Conservation (phyloP, 2,888 invertebrate genomes). For the Aphodius granarius region DNA sequence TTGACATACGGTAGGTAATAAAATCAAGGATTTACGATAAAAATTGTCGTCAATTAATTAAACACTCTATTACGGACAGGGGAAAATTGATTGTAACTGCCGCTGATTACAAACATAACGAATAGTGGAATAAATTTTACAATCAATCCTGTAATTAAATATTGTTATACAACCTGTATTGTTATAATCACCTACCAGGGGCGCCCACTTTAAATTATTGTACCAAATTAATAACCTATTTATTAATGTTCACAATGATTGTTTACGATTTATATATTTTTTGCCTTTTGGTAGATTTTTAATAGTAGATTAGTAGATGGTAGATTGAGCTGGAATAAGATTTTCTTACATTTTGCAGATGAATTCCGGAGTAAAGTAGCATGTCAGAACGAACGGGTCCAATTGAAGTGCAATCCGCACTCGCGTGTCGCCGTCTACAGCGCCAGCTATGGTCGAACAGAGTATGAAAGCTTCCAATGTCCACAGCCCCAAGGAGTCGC, state of each 20-base stretch:
- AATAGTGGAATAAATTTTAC: not conserved
- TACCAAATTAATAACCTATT: not conserved
- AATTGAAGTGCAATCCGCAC: slow-evolving; percentile 84
- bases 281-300: too few species aligned
- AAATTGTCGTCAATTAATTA: not conserved
- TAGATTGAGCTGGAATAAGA: too few species aligned
- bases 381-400: slow-evolving; percentile 88
- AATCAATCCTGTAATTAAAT: not conserved
- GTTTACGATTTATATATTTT: too few species aligned
- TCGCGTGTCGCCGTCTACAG: slow-evolving; percentile 90
- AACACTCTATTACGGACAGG: not conserved
- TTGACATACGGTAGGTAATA: not conserved
- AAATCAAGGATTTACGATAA: not conserved
- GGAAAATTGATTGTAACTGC: not conserved
- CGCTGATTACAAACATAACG: not conserved
- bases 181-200: not conserved
- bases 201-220: not conserved
- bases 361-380: slow-evolving; percentile 93
- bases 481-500: slow-evolving; percentile 83
- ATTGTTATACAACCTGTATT: not conserved
- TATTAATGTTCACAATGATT: too few species aligned
- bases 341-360: slow-evolving; percentile 65
- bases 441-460: slow-evolving; percentile 87
- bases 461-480: slow-evolving; percentile 85
- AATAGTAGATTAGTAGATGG: too few species aligned